Evolutionary conservation across 1,140 invertebrate genomes (phyloP).

Genomic region (Microplitis demolitor): DNA sequence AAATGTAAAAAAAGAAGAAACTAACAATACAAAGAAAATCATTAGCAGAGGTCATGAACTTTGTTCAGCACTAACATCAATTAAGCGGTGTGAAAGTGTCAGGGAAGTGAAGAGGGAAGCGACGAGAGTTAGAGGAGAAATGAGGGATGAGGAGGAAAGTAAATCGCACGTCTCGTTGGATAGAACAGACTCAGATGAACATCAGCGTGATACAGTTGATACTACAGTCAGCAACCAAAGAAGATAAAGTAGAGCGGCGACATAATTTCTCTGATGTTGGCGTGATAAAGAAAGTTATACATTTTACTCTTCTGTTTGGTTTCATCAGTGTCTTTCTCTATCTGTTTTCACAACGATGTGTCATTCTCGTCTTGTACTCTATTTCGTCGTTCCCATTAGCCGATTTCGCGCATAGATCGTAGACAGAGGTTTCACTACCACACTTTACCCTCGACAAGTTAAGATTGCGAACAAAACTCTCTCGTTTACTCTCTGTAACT

Average conservation of each 20-base stretch:
- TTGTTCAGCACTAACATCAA: background rate
- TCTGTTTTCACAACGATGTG: conserved; percentile 3
- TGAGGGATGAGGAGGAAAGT: background rate
- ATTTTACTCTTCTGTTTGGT: background rate
- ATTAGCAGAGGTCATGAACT: conserved; percentile 3
- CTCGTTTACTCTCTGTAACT: too few relatives aligned
- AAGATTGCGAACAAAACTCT: too few relatives aligned
- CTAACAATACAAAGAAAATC: background rate
- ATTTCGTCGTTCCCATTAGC: background rate
- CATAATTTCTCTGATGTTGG: background rate
- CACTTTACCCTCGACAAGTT: too few relatives aligned
- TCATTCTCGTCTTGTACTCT: conserved; percentile 15
- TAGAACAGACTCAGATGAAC: background rate
- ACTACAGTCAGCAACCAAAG: background rate
- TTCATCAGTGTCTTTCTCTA: background rate
- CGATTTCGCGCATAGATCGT: background rate
- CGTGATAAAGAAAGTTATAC: background rate
- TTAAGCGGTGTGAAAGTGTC: background rate
- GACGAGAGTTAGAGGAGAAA: conserved; percentile 3
- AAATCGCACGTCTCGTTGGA: background rate
- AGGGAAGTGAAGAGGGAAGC: conserved; percentile 14
- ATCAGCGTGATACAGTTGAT: background rate
- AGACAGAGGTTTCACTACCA: background rate
- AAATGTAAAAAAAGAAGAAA: background rate
- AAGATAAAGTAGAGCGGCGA: background rate